Conservation (phyloP, 2,113 vertebrate species). For the Rhinichthys klamathensis region DNA sequence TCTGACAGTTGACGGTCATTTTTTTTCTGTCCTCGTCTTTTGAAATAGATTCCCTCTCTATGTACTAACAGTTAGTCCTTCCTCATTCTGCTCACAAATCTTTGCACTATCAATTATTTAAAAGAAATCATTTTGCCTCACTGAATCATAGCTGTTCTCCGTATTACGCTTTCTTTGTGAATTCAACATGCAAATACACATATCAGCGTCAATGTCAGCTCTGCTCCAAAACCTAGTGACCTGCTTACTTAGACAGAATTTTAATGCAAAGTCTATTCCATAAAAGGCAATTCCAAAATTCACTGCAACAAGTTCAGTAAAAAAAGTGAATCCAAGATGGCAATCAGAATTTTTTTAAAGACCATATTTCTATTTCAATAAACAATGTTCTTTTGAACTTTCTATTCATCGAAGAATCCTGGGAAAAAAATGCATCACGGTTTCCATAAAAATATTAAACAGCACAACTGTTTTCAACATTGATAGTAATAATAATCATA, state of each 20-base stretch:
- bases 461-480: too few species aligned
- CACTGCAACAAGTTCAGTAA: neutral
- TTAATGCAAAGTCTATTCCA: neutral
- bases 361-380: too few species aligned
- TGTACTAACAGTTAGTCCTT: slow-evolving; percentile 5
- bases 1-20: slow-evolving; percentile 43
- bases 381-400: too few species aligned
- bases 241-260: neutral
- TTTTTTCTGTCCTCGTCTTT: slow-evolving; percentile 6
- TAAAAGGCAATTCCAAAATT: neutral
- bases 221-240: neutral
- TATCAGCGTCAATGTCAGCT: neutral
- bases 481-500: neutral
- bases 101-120: slow-evolving; percentile 16
- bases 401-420: too few species aligned
- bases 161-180: neutral
- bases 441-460: too few species aligned
- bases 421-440: too few species aligned
- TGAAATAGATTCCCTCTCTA: slow-evolving; percentile 33
- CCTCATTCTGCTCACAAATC: neutral
- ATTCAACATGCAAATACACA: slow-evolving; percentile 10
- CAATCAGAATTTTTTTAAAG: neutral
- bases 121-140: slow-evolving; percentile 4
- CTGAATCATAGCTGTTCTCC: slow-evolving; percentile 2
- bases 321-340: neutral